Percentiles rank a stretch among this genome's conserved stretches.
These are phyloP conservation scores for Apis cerana DNA, from an alignment of 1,140 invertebrate species.

Conservation along the genomic window DNA sequence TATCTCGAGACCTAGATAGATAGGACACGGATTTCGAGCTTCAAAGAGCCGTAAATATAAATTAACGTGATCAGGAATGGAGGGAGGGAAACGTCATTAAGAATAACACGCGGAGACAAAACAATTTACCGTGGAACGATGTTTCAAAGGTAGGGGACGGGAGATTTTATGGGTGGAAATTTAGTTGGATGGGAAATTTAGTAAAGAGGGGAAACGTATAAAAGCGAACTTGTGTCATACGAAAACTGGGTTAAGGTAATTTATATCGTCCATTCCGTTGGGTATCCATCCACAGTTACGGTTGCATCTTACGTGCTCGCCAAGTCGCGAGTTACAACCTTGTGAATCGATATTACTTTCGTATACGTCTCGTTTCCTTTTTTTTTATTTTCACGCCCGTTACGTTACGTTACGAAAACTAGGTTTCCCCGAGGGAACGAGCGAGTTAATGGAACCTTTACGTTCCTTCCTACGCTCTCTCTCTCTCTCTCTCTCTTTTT, in stretches of 20 bases:
- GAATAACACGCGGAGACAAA: background rate
- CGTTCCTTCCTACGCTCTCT: background rate
- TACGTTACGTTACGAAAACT: background rate
- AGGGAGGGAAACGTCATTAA: too few species aligned
- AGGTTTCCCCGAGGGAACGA: background rate
- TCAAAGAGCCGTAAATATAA: background rate
- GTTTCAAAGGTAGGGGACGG: background rate
- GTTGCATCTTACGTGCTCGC: conserved; percentile 15
- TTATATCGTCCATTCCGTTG: conserved; percentile 32
- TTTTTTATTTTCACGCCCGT: conserved; percentile 4
- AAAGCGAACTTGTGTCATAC: background rate
- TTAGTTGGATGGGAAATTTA: background rate
- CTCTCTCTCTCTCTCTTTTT: background rate
- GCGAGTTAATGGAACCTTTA: background rate
- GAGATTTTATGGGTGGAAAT: background rate
- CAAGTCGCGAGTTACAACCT: background rate
- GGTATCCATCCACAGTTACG: background rate
- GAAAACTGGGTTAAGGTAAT: conserved; percentile 25
- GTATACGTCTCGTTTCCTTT: too few species aligned
- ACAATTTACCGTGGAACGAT: background rate
- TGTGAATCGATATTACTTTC: conserved; percentile 19
- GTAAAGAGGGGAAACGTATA: background rate
- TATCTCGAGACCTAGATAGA: too few species aligned
- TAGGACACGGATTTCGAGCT: background rate
- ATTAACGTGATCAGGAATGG: background rate